A percentile compares a stretch with the other conserved stretches of the same genome.
Conservation (phyloP, 2,113 vertebrate genomes). For the human (Homo sapiens) region GRCh38 chr1:53477501-53478000, state of each 20-base stretch:
- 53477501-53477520: not conserved
- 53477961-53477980: not conserved
- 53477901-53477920: not conserved
- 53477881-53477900: not conserved
- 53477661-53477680: not conserved
- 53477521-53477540: not conserved
- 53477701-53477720: not conserved
- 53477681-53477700: not conserved
- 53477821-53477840: not conserved
- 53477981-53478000: not conserved
- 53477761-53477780: not conserved
- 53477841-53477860: not conserved
- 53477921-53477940: not conserved
- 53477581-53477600: not conserved
- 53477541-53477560: not conserved
- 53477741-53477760: not conserved
- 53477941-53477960: not conserved
- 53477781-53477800: not conserved
- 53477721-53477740: not conserved
- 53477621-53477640: not conserved
- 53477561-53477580: not conserved
- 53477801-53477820: rapidly evolving
- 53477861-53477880: not conserved
- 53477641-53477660: not conserved
- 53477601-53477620: not conserved